Conservation (phyloP, 2,888 invertebrate species). For the Yponomeuta cagnagella region DNA sequence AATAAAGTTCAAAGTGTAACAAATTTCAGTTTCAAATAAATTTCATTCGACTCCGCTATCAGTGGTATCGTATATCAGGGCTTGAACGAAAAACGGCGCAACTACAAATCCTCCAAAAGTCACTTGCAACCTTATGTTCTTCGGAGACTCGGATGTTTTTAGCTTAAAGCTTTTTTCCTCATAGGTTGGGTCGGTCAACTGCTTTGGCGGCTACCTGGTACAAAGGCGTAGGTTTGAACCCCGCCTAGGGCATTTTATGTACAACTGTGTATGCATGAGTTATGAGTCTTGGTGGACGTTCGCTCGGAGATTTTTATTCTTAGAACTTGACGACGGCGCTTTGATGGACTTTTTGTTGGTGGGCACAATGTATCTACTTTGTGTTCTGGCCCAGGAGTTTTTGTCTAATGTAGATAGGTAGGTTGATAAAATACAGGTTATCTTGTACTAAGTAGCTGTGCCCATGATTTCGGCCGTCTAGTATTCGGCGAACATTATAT, state of each 20-base stretch:
- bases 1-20: constrained; percentile 25
- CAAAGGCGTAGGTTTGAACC: constrained; percentile 38
- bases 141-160: constrained; percentile 18
- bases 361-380: not conserved
- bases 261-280: constrained; percentile 30
- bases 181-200: constrained; percentile 21
- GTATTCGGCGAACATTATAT: too few relatives aligned
- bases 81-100: constrained; percentile 25
- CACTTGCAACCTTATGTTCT: constrained; percentile 15
- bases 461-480: too few relatives aligned
- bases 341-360: not conserved
- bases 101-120: constrained; percentile 17
- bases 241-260: constrained; percentile 44
- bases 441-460: too few relatives aligned
- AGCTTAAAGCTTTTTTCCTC: constrained; percentile 9
- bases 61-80: constrained; percentile 29
- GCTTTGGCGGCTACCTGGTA: constrained; percentile 31
- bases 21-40: constrained; percentile 29
- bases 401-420: too few relatives aligned
- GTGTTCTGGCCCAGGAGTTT: not conserved
- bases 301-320: constrained; percentile 12
- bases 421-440: too few relatives aligned
- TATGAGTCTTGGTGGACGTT: constrained; percentile 21
- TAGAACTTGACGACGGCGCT: constrained; percentile 9
- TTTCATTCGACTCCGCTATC: constrained; percentile 39